Evolutionary conservation across 1,140 invertebrate species (phyloP).

Genomic region (Oedothorax gibbosus): DNA sequence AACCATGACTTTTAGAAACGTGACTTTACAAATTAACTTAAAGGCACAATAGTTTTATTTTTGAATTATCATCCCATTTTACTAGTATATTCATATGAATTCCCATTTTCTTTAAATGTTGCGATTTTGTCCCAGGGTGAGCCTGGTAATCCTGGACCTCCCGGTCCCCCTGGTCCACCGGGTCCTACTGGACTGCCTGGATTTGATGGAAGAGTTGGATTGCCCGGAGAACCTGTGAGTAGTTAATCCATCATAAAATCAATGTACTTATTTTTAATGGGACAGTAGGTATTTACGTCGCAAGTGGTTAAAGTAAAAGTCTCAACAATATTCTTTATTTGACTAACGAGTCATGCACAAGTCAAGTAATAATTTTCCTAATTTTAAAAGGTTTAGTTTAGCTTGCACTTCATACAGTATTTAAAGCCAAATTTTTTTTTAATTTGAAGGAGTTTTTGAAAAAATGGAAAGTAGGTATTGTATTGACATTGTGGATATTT

Average conservation of each 20-base stretch:
- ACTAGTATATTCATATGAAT: too few relatives aligned
- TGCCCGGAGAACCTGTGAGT: conserved; percentile 64
- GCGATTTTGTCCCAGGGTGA: conserved; percentile 77
- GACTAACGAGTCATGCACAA: not conserved
- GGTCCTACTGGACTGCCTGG: conserved; percentile 85
- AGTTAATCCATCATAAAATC: too few relatives aligned
- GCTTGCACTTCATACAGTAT: not conserved
- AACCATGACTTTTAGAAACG: too few relatives aligned
- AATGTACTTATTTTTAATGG: too few relatives aligned
- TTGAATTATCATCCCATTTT: too few relatives aligned
- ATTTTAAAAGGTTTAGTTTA: not conserved
- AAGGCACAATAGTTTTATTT: too few relatives aligned
- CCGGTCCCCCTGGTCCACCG: conserved; percentile 77
- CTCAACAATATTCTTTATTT: too few relatives aligned
- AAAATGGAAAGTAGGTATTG: not conserved
- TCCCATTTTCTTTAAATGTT: not conserved
- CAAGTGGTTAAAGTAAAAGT: too few relatives aligned
- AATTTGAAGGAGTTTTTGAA: not conserved
- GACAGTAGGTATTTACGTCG: too few relatives aligned
- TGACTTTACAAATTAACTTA: too few relatives aligned
- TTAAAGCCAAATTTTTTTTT: not conserved
- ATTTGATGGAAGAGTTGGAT: conserved; percentile 77
- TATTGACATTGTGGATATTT: not conserved
- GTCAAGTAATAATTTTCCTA: not conserved
- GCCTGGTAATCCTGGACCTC: conserved; percentile 85